These are phyloP conservation scores for Aphelenchoides avenae DNA, from an alignment of 1,140 invertebrate species.

Conservation along the genomic window DNA sequence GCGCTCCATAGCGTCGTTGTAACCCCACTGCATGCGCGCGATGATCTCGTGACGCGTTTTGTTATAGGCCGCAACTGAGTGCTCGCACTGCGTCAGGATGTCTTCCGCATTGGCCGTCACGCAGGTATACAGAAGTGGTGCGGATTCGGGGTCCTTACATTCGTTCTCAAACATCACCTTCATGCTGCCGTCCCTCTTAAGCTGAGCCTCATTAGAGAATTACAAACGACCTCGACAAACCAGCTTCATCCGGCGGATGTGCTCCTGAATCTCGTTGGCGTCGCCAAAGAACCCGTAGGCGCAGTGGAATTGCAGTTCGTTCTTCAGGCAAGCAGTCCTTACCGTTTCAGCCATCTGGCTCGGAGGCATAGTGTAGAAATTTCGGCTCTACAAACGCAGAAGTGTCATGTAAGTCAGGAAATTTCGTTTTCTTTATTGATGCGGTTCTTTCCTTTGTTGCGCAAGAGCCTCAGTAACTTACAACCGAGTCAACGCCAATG, in stretches of 20 bases:
- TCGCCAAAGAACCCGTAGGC: slow-evolving; percentile 31
- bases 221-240: slow-evolving; percentile 8
- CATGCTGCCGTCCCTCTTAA: slow-evolving; percentile 26
- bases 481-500: slow-evolving; percentile 16
- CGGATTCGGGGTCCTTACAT: slow-evolving; percentile 8
- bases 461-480: slow-evolving; percentile 12
- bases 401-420: background rate
- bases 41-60: slow-evolving; percentile 5
- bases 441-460: background rate
- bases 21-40: slow-evolving; percentile 5
- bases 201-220: background rate
- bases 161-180: slow-evolving; percentile 34
- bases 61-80: slow-evolving; percentile 14
- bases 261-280: slow-evolving; percentile 16
- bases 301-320: slow-evolving; percentile 36
- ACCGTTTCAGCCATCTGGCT: slow-evolving; percentile 13
- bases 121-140: slow-evolving; percentile 1
- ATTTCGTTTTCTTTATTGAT: background rate
- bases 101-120: background rate
- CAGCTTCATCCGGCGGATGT: slow-evolving; percentile 25
- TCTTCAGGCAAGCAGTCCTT: slow-evolving; percentile 23
- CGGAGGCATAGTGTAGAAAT: slow-evolving; percentile 14
- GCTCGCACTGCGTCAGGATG: background rate
- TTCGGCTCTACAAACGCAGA: slow-evolving; percentile 8
- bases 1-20: slow-evolving; percentile 4